These are phyloP conservation scores for Triplophysa dalaica DNA, from an alignment of 2,113 vertebrate species.

Conservation along the genomic window DNA sequence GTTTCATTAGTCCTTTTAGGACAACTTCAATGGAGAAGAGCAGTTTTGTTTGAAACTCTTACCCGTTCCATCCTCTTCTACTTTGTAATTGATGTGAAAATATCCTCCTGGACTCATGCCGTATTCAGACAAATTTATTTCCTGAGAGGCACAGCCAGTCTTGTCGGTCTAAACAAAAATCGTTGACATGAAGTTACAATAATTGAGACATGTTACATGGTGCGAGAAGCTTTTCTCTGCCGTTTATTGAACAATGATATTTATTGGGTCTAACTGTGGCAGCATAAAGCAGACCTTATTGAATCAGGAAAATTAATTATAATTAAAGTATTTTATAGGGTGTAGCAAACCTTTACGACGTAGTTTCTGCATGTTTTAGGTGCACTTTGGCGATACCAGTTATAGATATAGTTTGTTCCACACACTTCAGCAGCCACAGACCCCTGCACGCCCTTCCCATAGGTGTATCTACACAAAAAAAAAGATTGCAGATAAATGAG, in stretches of 20 bases:
- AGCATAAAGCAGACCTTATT: no score
- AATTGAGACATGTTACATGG: no score
- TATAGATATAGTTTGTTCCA: not conserved
- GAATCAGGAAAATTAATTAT: no score
- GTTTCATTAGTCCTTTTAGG: not conserved
- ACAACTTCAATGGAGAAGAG: not conserved
- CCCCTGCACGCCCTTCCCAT: slow-evolving; percentile 74
- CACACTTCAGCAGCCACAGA: slow-evolving; percentile 61
- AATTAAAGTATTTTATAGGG: no score
- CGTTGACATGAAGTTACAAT: no score
- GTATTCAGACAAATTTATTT: slow-evolving; percentile 51
- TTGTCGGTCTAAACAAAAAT: slow-evolving; percentile 64
- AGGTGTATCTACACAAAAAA: slow-evolving; percentile 69
- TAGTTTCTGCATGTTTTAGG: slow-evolving; percentile 49
- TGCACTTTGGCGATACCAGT: not conserved
- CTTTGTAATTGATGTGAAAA: slow-evolving; percentile 56
- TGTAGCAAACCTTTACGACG: slow-evolving; percentile 59
- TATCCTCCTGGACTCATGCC: slow-evolving; percentile 16
- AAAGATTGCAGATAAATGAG: not conserved
- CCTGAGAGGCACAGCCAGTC: slow-evolving; percentile 64
- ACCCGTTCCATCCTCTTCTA: slow-evolving; percentile 74
- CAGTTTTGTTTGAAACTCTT: not conserved
- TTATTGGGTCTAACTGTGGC: no score
- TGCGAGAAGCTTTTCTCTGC: no score
- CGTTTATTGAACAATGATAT: no score